phyloP scores from a whole-genome alignment of 2,888 invertebrate genomes.

The Gerris lacustris region DNA sequence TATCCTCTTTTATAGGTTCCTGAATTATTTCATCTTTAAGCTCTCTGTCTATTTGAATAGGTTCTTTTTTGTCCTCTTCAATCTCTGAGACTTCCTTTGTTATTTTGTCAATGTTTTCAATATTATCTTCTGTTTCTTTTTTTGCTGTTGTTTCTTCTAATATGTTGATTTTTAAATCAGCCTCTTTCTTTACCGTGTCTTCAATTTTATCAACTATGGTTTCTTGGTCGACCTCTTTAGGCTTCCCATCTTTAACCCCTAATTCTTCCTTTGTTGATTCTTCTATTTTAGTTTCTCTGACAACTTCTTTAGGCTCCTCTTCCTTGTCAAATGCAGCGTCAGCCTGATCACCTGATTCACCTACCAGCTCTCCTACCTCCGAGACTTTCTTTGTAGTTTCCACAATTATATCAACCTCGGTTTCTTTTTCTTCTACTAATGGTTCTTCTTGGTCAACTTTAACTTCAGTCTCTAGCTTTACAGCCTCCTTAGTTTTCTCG shows the following conservation, averaged over 20 bases:
- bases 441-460: no score
- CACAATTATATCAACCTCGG: no score
- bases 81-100: not conserved
- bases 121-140: not conserved
- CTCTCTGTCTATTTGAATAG: no score
- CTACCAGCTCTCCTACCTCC: no score
- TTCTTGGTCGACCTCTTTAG: slow-evolving; percentile 11
- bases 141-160: not conserved
- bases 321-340: not conserved
- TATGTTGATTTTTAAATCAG: no score
- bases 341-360: no score
- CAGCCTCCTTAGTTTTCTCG: not conserved
- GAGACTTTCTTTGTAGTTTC: no score
- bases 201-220: not conserved
- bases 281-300: slow-evolving; percentile 19
- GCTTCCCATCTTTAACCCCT: slow-evolving; percentile 21
- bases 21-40: no score
- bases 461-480: no score
- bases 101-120: not conserved
- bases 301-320: not conserved
- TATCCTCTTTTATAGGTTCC: not conserved
- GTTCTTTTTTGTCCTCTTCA: not conserved
- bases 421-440: no score
- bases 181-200: no score
- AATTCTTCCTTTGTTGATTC: slow-evolving; percentile 21